These are phyloP conservation scores for Proisotoma minuta DNA, from an alignment of 2,888 invertebrate species.

Conservation along the genomic window DNA sequence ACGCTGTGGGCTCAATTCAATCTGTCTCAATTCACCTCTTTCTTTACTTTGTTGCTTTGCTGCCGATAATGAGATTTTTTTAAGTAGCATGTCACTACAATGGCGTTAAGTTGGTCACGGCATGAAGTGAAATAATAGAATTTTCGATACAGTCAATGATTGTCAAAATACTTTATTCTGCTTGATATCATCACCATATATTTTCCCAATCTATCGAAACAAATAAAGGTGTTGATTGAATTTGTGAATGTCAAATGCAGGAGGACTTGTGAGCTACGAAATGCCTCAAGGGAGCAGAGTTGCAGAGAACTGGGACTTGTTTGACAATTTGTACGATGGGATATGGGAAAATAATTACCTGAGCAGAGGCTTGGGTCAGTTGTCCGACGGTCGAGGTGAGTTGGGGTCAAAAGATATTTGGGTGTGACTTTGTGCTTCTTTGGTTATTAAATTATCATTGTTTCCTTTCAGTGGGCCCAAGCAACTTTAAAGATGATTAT, in stretches of 20 bases:
- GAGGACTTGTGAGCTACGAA: constrained; percentile 76
- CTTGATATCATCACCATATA: too few species aligned
- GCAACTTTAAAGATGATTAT: constrained; percentile 62
- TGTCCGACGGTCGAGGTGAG: constrained; percentile 75
- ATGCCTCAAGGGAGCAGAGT: constrained; percentile 76
- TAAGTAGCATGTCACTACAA: not conserved
- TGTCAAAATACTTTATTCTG: too few species aligned
- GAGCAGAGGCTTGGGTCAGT: constrained; percentile 75
- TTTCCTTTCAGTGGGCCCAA: not conserved
- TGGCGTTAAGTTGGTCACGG: constrained; percentile 8
- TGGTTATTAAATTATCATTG: constrained; percentile 50
- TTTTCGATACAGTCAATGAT: constrained; percentile 11
- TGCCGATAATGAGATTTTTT: not conserved
- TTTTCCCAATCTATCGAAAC: too few species aligned
- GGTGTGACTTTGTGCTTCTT: not conserved
- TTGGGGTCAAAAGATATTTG: too few species aligned
- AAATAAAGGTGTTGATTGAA: too few species aligned
- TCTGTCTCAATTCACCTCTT: not conserved
- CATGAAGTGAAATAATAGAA: constrained; percentile 9
- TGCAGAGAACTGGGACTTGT: constrained; percentile 68
- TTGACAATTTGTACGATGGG: constrained; percentile 81
- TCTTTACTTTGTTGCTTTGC: not conserved
- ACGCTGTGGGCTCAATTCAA: not conserved
- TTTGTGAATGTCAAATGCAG: constrained; percentile 54
- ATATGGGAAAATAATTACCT: constrained; percentile 71